A percentile compares a stretch with the other conserved stretches of the same genome.
Evolutionary conservation across 1,140 invertebrate species (phyloP).

Genomic region (Anastrepha ludens): DNA sequence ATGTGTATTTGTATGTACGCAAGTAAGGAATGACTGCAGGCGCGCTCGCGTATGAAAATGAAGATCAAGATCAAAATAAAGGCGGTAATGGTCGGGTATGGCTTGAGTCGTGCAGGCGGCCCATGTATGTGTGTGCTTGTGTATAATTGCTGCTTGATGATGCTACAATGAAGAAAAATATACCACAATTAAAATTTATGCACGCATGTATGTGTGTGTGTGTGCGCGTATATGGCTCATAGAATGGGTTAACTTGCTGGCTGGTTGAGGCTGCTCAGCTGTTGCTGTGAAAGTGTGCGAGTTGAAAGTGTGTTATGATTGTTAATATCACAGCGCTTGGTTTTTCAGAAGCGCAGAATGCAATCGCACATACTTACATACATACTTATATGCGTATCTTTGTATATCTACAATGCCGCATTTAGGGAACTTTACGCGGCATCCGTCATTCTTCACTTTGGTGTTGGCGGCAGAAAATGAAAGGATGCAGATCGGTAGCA

Average conservation of each 20-base stretch:
- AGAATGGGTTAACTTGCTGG: too few relatives aligned
- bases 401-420: neutral
- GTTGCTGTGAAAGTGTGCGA: too few relatives aligned
- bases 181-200: neutral
- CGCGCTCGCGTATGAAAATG: conserved; percentile 2
- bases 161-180: conserved; percentile 32
- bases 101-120: neutral
- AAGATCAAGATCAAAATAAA: conserved; percentile 46
- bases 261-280: too few relatives aligned
- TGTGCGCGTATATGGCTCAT: too few relatives aligned
- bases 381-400: neutral
- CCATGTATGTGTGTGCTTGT: neutral
- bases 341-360: neutral
- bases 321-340: too few relatives aligned
- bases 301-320: too few relatives aligned
- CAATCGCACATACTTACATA: neutral
- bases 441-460: neutral
- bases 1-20: neutral
- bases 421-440: neutral
- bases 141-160: conserved; percentile 13
- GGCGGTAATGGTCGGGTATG: conserved; percentile 19
- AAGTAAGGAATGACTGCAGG: conserved; percentile 16
- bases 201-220: neutral
- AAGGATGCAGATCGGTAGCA: conserved; percentile 15
- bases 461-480: conserved; percentile 27